A percentile compares a stretch with the other conserved stretches of the same genome.
Conservation (phyloP, 92 coral and sea anemone genomes). For the Pocillopora meandrina region DNA sequence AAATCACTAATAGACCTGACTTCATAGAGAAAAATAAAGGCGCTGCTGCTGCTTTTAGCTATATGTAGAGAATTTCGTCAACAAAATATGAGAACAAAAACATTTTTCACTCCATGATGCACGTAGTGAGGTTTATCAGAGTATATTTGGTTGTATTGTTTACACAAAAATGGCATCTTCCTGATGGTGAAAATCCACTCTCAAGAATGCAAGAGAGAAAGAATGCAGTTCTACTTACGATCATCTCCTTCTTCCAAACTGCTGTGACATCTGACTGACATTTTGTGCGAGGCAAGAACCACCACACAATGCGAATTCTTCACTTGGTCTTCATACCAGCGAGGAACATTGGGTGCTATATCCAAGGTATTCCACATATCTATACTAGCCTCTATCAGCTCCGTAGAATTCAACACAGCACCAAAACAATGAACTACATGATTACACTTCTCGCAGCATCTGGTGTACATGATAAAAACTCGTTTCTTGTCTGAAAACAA, state of each 20-base stretch:
- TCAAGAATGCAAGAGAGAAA: background rate
- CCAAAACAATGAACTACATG: constrained; percentile 78
- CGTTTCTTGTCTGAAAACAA: constrained; percentile 35
- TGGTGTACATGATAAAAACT: constrained; percentile 75
- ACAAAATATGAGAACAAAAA: too few species aligned
- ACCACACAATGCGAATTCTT: constrained; percentile 65
- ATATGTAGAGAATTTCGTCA: too few species aligned
- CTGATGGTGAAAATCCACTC: too few species aligned
- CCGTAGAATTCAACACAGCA: constrained; percentile 62
- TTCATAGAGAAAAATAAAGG: too few species aligned
- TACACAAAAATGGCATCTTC: too few species aligned
- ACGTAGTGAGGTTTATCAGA: too few species aligned
- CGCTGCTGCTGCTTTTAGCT: too few species aligned
- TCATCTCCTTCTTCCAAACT: constrained; percentile 51
- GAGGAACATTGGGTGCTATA: constrained; percentile 60
- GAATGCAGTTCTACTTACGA: constrained; percentile 40
- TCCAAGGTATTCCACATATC: constrained; percentile 72
- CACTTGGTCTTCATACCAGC: constrained; percentile 77
- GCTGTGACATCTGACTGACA: constrained; percentile 48
- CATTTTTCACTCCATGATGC: too few species aligned
- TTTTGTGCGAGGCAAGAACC: constrained; percentile 55
- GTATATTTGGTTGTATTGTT: too few species aligned
- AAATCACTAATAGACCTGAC: too few species aligned
- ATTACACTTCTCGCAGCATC: constrained; percentile 78
- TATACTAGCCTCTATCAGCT: constrained; percentile 56